Base-by-base conservation (phyloP, 2,888 invertebrate genomes). In the Limnephilus rhombicus region DNA sequence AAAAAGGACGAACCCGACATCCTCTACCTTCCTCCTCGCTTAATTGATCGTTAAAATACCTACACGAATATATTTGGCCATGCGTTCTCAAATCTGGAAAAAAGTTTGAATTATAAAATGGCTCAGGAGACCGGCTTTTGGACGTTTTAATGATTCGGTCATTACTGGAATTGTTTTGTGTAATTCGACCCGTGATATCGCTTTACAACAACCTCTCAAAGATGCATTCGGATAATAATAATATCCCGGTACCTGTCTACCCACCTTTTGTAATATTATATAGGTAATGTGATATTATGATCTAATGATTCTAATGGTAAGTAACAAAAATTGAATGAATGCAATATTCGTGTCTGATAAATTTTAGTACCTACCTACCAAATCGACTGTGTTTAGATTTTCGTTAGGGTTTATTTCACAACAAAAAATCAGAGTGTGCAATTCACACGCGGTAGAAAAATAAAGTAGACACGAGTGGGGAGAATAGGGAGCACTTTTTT, bases 11-110 rank as follows among this genome's bases (percentile, higher is more conserved):
- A 68, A 68, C 7, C 24, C 68, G 68, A 68, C 68, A 68, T 68
- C 68, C 24, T 68, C 68, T 68, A 68, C 68, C 68, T 68, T 68
- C 68, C n/a, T 68, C n/a, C 9, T 68, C 24, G 68, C 24, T 68
- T 68, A 68, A 68, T 68, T 68, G 68, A 68, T 68, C 68, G 68
- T 68, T 68, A 68, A 68, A 68, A 68, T 68, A 68, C 68, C 68
- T 68, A 68, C 68, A 68, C 68, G 68, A 68, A 68, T 68, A 68
- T 68, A 68, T 68, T 68, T 24, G 68, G 68, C 68, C 68, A 24
- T 68, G 68, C 68, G 68, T 68, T 68, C 68, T 68, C 9, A 68
- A 68, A 68, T 68, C 24, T 68, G 68, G 18, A 68, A 68, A 68
- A 68, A 68, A 68, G 9, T 24, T 68, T 68, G 68, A 24, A 68